phyloP scores from a whole-genome alignment of 2,888 invertebrate genomes.

The Tenodera sinensis region DNA sequence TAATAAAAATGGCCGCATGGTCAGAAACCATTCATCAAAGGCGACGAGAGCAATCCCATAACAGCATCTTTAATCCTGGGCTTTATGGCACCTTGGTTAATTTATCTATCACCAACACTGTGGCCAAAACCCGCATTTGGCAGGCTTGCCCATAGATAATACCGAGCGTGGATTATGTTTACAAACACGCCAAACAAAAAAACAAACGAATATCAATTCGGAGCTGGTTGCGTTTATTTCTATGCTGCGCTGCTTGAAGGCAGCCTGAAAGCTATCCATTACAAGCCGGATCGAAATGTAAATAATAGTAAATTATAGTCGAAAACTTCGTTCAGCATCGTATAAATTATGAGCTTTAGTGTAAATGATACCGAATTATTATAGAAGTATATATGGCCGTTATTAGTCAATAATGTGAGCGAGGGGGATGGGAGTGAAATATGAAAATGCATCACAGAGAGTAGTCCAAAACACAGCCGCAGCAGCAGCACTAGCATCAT shows the following conservation, averaged over 20 bases:
- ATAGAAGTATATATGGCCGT: slow-evolving; percentile 18
- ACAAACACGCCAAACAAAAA: neutral
- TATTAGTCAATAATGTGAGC: slow-evolving; percentile 16
- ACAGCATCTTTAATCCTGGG: neutral
- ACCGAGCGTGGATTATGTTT: neutral
- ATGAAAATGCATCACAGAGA: slow-evolving; percentile 10
- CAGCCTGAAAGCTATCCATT: slow-evolving; percentile 17
- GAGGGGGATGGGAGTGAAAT: slow-evolving; percentile 5
- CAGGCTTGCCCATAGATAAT: neutral
- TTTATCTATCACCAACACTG: neutral
- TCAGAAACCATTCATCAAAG: neutral
- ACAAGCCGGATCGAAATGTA: slow-evolving; percentile 19
- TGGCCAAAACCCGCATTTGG: neutral
- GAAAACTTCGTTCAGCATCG: slow-evolving; percentile 16
- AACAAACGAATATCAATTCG: slow-evolving; percentile 16
- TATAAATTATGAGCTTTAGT: slow-evolving; percentile 18
- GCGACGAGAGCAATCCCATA: neutral
- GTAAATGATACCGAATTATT: slow-evolving; percentile 19
- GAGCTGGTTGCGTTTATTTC: neutral
- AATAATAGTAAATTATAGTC: slow-evolving; percentile 27
- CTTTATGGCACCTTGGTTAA: neutral
- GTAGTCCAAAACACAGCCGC: neutral
- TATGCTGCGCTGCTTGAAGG: slow-evolving; percentile 3
- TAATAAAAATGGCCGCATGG: neutral
- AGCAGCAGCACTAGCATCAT: neutral